phyloP scores from a whole-genome alignment of 2,888 invertebrate genomes.

The Apodemia mormo region DNA sequence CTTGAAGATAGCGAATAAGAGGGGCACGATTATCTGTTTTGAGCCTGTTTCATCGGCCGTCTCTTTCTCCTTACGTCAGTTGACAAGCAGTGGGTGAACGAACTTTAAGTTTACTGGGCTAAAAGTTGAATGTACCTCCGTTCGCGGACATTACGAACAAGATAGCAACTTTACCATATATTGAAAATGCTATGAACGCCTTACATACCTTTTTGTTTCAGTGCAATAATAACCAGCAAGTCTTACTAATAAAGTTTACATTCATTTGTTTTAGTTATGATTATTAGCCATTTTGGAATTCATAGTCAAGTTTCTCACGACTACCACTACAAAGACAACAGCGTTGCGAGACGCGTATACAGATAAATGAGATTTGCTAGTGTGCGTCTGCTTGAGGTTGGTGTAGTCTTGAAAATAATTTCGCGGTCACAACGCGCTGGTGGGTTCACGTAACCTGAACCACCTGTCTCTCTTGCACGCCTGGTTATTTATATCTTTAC shows the following conservation, averaged over 20 bases:
- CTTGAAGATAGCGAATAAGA: constrained; percentile 63
- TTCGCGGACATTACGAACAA: constrained; percentile 82
- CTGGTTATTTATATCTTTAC: constrained; percentile 80
- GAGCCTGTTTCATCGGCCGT: constrained; percentile 43
- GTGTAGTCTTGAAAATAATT: constrained; percentile 82
- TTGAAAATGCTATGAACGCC: constrained; percentile 45
- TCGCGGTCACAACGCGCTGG: constrained; percentile 79
- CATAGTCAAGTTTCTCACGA: constrained; percentile 76
- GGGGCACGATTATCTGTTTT: constrained; percentile 60
- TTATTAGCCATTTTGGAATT: constrained; percentile 50
- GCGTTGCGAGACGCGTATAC: constrained; percentile 70
- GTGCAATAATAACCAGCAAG: constrained; percentile 43
- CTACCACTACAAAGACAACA: constrained; percentile 66
- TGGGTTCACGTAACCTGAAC: constrained; percentile 77
- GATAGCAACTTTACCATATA: constrained; percentile 80
- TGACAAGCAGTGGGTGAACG: constrained; percentile 82
- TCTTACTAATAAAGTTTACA: constrained; percentile 46
- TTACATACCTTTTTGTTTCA: constrained; percentile 55
- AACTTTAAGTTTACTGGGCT: constrained; percentile 81
- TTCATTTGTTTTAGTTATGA: constrained; percentile 41
- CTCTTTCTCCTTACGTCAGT: constrained; percentile 76
- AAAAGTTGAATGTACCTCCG: constrained; percentile 82
- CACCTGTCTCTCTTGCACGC: constrained; percentile 78
- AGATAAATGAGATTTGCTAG: constrained; percentile 46
- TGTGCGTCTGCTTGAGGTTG: constrained; percentile 67